Evolutionary conservation across 2,797 vertebrate genomes (phyloP).

Genomic region (Cuculus canorus): DNA sequence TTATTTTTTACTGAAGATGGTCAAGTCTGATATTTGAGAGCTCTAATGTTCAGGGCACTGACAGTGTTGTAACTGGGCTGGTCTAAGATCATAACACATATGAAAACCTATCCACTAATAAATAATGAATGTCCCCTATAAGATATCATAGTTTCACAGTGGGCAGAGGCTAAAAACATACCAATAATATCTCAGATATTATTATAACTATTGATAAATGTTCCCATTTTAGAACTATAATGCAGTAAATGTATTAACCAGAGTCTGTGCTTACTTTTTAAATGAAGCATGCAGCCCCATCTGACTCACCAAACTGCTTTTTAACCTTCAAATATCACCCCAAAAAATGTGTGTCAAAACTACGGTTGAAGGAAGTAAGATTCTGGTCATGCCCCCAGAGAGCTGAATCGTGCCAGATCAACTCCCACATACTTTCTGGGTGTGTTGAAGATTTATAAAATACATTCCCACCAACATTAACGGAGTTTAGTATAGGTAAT

Average conservation of each 20-base stretch:
- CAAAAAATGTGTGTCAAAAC: not conserved
- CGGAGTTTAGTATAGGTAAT: conserved; percentile 17
- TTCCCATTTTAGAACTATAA: not conserved
- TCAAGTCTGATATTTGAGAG: not conserved
- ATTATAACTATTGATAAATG: not conserved
- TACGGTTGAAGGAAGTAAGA: not conserved
- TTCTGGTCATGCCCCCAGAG: not conserved
- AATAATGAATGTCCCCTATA: not conserved
- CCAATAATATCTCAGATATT: not conserved
- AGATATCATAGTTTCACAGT: not conserved
- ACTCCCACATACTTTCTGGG: not conserved
- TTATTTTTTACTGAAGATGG: not conserved
- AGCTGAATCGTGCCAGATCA: not conserved
- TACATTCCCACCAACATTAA: conserved; percentile 18
- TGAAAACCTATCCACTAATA: not conserved
- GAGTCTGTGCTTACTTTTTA: not conserved
- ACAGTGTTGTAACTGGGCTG: not conserved
- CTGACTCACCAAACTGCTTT: not conserved
- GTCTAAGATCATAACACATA: not conserved
- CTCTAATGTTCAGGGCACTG: not conserved
- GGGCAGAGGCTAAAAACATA: not conserved
- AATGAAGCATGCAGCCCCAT: not conserved
- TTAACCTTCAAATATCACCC: not conserved
- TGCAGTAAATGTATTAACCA: not conserved
- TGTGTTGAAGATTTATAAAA: conserved; percentile 18